These are phyloP conservation scores for Botia almorhae DNA, from an alignment of 2,797 vertebrate genomes.

Conservation along the genomic window DNA sequence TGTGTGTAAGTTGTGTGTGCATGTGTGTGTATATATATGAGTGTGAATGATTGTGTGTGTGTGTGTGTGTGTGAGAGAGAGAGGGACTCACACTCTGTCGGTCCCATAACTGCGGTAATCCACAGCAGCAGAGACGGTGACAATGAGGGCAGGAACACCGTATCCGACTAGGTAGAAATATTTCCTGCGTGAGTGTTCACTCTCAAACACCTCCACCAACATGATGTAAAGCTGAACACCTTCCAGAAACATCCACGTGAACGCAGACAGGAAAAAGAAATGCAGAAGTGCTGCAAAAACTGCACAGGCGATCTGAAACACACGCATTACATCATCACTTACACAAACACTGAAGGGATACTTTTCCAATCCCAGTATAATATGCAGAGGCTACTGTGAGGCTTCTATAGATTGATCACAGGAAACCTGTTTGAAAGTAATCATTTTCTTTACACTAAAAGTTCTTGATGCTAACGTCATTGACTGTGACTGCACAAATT, in stretches of 20 bases:
- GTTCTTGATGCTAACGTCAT: too few relatives aligned
- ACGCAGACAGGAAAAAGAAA: constrained; percentile 98
- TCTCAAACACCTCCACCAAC: constrained; percentile 98
- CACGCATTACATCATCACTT: not conserved
- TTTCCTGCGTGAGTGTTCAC: constrained; percentile 90
- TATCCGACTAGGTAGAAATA: constrained; percentile 97
- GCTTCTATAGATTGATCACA: too few relatives aligned
- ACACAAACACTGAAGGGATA: too few relatives aligned
- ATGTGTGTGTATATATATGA: constrained; percentile 12
- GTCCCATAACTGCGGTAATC: constrained; percentile 97
- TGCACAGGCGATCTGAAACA: constrained; percentile 89
- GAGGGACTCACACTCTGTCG: constrained; percentile 90
- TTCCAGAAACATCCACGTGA: constrained; percentile 99
- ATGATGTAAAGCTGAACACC: constrained; percentile 98
- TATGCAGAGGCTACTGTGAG: too few relatives aligned
- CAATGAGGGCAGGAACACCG: constrained; percentile 91
- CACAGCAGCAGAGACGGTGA: constrained; percentile 92
- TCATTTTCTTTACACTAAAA: too few relatives aligned
- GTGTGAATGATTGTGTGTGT: too few relatives aligned
- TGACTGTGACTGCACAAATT: too few relatives aligned
- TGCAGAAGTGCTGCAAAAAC: constrained; percentile 96
- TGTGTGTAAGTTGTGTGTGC: not conserved
- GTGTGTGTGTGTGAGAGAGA: constrained; percentile 47
- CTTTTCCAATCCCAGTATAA: too few relatives aligned
- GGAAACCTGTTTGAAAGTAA: too few relatives aligned